These are phyloP conservation scores for Teleiodes luculella DNA, from an alignment of 2,888 invertebrate genomes.

Conservation along the genomic window DNA sequence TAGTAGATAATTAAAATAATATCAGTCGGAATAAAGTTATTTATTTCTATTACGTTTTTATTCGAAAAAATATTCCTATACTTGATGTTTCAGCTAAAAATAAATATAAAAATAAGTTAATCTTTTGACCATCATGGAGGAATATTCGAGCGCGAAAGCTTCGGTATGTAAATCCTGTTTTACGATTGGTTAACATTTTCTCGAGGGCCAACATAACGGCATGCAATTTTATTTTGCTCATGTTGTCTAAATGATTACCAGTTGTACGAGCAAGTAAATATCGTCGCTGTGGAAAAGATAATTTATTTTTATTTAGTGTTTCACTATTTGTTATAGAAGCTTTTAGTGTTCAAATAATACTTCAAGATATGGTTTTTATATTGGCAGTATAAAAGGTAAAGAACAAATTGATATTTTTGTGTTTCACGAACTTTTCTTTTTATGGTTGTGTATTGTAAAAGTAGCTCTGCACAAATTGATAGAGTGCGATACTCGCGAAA, in stretches of 20 bases:
- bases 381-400: slow-evolving; percentile 49
- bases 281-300: slow-evolving; percentile 58
- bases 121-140: slow-evolving; percentile 50
- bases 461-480: slow-evolving; percentile 72
- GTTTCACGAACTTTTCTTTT: slow-evolving; percentile 70
- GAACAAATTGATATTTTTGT: slow-evolving; percentile 47
- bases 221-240: slow-evolving; percentile 51
- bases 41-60: not conserved
- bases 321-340: slow-evolving; percentile 50
- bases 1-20: not conserved
- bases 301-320: slow-evolving; percentile 68
- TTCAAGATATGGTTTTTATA: slow-evolving; percentile 37
- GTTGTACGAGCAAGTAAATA: slow-evolving; percentile 74
- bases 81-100: not conserved
- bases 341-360: slow-evolving; percentile 46
- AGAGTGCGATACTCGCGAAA: slow-evolving; percentile 66
- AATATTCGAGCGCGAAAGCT: slow-evolving; percentile 71
- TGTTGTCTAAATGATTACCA: slow-evolving; percentile 73
- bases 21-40: not conserved
- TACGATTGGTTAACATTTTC: slow-evolving; percentile 56
- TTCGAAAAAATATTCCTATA: not conserved
- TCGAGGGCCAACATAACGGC: slow-evolving; percentile 61
- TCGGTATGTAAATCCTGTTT: slow-evolving; percentile 47
- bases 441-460: slow-evolving; percentile 74
- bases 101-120: slow-evolving; percentile 30